phyloP scores from a whole-genome alignment of 1,140 invertebrate genomes.

The Harpegnathos saltator region DNA sequence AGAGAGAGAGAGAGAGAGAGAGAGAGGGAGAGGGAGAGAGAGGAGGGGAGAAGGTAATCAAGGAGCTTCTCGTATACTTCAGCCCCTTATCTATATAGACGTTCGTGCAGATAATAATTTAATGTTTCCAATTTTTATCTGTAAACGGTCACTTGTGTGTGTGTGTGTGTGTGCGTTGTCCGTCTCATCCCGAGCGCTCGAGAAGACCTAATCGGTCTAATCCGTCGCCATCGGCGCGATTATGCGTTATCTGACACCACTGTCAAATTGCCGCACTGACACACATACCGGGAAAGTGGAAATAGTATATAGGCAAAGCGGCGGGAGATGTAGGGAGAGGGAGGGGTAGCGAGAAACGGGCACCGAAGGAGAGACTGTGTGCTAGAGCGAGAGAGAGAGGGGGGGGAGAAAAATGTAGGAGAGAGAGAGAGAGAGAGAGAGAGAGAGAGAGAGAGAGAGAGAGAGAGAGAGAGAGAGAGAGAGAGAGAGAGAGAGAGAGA shows the following conservation, averaged over 20 bases:
- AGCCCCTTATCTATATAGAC: slow-evolving; percentile 10
- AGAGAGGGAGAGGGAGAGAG: slow-evolving; percentile 28
- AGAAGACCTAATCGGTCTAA: slow-evolving; percentile 28
- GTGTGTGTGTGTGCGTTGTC: too few species aligned
- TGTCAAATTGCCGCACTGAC: slow-evolving; percentile 58
- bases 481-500: not conserved
- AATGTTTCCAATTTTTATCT: slow-evolving; percentile 19
- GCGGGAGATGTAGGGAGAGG: not conserved
- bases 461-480: not conserved
- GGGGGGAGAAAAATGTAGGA: not conserved
- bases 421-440: not conserved
- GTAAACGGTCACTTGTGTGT: slow-evolving; percentile 29
- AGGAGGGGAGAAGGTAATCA: slow-evolving; percentile 13
- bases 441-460: not conserved
- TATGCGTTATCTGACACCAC: slow-evolving; percentile 49
- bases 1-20: not conserved
- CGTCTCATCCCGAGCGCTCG: too few species aligned
- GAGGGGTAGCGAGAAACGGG: slow-evolving; percentile 33
- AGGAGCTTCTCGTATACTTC: slow-evolving; percentile 13
- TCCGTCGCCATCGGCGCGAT: slow-evolving; percentile 17
- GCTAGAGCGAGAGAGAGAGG: not conserved
- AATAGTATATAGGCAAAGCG: slow-evolving; percentile 55
- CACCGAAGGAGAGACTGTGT: slow-evolving; percentile 2
- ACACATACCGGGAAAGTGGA: slow-evolving; percentile 56
- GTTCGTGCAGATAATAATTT: slow-evolving; percentile 6